Conservation (phyloP, 2,797 vertebrate genomes). For the Amazona finschi region DNA sequence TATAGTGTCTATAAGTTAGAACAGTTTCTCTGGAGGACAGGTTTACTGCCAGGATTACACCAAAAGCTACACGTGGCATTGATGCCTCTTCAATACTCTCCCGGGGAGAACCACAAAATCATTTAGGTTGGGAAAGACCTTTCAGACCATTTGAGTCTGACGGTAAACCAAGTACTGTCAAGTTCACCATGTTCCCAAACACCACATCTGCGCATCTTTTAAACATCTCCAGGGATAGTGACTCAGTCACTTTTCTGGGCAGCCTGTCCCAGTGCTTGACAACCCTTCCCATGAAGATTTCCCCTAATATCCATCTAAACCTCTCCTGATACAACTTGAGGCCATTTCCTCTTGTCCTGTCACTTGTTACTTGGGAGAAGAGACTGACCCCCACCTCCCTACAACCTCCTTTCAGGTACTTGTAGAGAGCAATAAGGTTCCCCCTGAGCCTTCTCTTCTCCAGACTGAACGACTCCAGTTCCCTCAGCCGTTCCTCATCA, state of each 20-base stretch:
- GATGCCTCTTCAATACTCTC: neutral
- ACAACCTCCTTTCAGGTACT: neutral
- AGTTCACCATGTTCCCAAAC: neutral
- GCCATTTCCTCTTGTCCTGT: neutral
- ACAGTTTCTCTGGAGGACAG: neutral
- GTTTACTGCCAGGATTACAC: neutral
- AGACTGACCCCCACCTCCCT: neutral
- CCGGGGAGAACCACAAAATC: neutral
- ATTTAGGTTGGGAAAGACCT: neutral
- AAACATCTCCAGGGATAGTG: neutral
- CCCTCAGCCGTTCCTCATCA: neutral
- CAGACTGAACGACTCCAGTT: neutral
- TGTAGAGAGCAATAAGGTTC: neutral
- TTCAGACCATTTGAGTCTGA: neutral
- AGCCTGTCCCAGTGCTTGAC: neutral
- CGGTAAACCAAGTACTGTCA: neutral
- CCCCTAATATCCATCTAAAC: neutral
- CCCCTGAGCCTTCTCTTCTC: neutral
- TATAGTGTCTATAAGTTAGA: neutral
- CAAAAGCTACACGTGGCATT: accelerated
- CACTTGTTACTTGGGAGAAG: neutral
- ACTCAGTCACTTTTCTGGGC: neutral
- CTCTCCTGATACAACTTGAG: neutral
- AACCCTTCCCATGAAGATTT: neutral
- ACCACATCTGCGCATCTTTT: accelerated